Percentiles rank a stretch among this genome's conserved stretches.
phyloP scores from a whole-genome alignment of 2,113 vertebrate genomes.

The Hassar affinis region DNA sequence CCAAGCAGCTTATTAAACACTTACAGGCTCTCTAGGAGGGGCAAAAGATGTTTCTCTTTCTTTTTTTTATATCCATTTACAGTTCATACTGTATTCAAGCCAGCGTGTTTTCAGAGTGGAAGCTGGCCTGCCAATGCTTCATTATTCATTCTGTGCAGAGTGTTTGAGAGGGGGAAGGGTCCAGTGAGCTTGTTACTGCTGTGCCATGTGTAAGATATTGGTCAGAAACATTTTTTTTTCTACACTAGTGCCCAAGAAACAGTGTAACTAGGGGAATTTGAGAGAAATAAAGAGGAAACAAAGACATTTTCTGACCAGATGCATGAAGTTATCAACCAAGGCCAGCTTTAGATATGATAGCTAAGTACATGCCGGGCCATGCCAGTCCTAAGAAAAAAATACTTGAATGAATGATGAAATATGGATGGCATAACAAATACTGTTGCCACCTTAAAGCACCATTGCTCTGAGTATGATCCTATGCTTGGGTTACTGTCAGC shows the following conservation, averaged over 20 bases:
- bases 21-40: constrained; percentile 7
- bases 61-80: constrained; percentile 1
- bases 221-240: background rate
- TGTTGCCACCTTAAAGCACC: background rate
- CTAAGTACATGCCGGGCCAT: no score
- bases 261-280: background rate
- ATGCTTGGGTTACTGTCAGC: background rate
- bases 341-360: background rate
- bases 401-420: no score
- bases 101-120: constrained; percentile 54
- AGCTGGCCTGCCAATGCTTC: constrained; percentile 56
- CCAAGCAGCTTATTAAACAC: constrained; percentile 42
- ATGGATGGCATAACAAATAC: background rate
- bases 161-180: background rate
- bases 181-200: constrained; percentile 58
- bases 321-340: background rate
- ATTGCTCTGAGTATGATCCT: background rate
- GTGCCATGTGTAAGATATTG: constrained; percentile 61
- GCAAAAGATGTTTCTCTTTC: constrained; percentile 21
- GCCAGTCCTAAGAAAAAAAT: no score
- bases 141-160: constrained; percentile 58
- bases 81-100: background rate
- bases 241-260: background rate
- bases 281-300: background rate
- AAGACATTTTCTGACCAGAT: background rate